Evolutionary conservation across 2,113 vertebrate genomes (phyloP).

Genomic region (Cnemophilus loriae): DNA sequence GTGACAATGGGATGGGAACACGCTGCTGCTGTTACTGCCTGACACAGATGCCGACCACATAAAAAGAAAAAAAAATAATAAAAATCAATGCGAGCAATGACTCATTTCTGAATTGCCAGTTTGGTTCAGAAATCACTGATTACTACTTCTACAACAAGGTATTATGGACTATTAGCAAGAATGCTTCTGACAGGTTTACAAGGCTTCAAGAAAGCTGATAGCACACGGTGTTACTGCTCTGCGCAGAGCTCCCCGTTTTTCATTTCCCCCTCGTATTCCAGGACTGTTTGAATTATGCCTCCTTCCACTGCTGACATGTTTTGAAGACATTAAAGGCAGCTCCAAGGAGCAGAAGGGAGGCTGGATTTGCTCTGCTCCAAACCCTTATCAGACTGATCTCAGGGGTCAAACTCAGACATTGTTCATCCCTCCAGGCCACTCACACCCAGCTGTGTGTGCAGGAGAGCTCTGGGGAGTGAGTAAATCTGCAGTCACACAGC

Average conservation of each 20-base stretch:
- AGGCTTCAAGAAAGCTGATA: not conserved
- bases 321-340: not conserved
- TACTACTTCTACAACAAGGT: constrained; percentile 34
- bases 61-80: not conserved
- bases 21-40: not conserved
- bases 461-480: not conserved
- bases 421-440: not conserved
- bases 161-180: constrained; percentile 24
- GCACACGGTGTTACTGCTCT: not conserved
- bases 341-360: not conserved
- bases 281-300: not conserved
- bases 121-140: constrained; percentile 46
- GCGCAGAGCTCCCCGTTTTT: not conserved
- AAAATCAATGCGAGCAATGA: constrained; percentile 3
- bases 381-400: not conserved
- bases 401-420: not conserved
- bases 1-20: constrained; percentile 27
- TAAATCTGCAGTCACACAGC: not conserved
- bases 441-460: not conserved
- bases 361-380: not conserved
- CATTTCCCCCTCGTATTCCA: not conserved
- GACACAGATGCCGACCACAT: not conserved
- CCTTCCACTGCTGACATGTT: not conserved
- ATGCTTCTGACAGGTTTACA: constrained; percentile 32
- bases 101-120: constrained; percentile 41